Base-by-base conservation (phyloP, 2,113 vertebrate species). In the Urocitellus parryii region DNA sequence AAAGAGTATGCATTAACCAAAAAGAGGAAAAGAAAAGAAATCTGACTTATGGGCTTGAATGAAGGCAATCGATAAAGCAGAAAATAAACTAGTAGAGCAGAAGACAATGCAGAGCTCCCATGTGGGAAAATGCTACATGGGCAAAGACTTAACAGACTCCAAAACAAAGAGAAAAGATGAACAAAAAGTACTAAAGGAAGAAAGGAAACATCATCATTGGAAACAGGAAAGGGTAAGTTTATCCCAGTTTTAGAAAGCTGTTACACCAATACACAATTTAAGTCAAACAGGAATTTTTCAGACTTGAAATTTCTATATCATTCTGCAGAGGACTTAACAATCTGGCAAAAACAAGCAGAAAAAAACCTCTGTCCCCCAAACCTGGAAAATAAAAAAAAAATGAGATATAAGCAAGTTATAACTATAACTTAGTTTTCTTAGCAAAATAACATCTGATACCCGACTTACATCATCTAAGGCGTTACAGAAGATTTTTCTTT, bases 1-100 rank as follows among this genome's bases (percentile, higher is more conserved):
- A 92, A 92, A 68, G 68, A 93, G 34, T 76, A 51, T 84, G 5
- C 39, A 51, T 76, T 91, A 72, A 80, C 58, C 74, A 83, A n/a
- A 92, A 79, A 78, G 34, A 53, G 65, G 32, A 83, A 58, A n/a
- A 29, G 22, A 8, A 83, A 84, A 88, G 9, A 48, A 27, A 45
- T 51, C 12, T 87, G 65, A 82, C 27, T 83, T 72, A 67, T 24
- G 32, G 83, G 89, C 48, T 39, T 34, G 53, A 91, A 83, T 65
- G 2, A 94, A 95, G 48, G 22, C 10, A 74, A 18, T 32, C 2
- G 27, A 77, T 39, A 89, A 80, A 87, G 4, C 6, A 91, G 56
- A 70, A 97, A 94, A 78, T 42, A 32, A 76, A 74, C 45, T 39
- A 39, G 3, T 32, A 10, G 87, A 29, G 6, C 14, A 84, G 27